Base-by-base conservation (phyloP, 2,888 invertebrate species). In the Dasysyrphus tricinctus region DNA sequence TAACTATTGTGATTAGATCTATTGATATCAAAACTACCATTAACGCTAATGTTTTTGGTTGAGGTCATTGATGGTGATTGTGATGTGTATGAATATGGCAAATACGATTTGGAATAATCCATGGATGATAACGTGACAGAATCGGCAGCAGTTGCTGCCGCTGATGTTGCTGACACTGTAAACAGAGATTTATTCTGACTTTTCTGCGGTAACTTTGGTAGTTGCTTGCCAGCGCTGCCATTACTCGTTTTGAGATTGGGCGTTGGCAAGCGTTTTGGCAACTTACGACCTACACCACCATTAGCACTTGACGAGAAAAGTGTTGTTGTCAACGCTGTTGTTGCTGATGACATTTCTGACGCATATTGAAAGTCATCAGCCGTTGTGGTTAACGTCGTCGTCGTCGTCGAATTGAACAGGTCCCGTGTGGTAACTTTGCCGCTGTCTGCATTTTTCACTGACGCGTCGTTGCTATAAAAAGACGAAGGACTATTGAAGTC, bases 261-360 rank as follows among this genome's bases (percentile, higher is more conserved):
- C 79, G 89, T 89, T 74, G 90, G 90, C 70, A 90, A 88, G 82
- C 89, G 89, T 89, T 90, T 90, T 88, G 91, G 91, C 89, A 90
- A 90, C 90, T 91, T 91, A 88, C 69, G 47, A 85, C 56, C 72
- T 57, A 56, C 76, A 63, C 75, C 51, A 69, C 74, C 76, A 85
- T 72, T 88, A 87, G 56, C 67, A 56, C 79, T 44, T 8, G 63
- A 65, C 73, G 78, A 88, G 79, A 77, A 80, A 74, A 75, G 47
- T 34, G 67, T 59, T 63, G 75, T 8, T 11, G 49, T 19, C 11
- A 11, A 19, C 11, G 11, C 0, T 39, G 72, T 34, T 67, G 75
- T 56, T 0, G 59, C 14, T 5, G 65, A 34, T 24, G 74, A 57
- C 44, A 80, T 39, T 75, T 74, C 59, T 19, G 79, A 51, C 37